Conservation (phyloP, 2,797 vertebrate species). For the Chanos chanos region DNA sequence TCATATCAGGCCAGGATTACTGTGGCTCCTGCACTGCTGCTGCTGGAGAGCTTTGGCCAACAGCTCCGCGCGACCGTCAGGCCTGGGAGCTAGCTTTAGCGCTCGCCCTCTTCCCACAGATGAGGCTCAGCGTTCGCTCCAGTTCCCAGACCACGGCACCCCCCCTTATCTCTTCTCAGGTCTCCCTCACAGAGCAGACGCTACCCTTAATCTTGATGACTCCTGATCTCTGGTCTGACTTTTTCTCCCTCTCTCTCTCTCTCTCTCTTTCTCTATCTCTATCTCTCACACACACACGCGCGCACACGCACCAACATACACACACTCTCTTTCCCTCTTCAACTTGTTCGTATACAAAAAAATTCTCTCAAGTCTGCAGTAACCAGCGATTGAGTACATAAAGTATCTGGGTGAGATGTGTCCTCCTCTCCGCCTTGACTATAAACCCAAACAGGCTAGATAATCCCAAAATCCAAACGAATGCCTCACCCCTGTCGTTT, state of each 20-base stretch:
- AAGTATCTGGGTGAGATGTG: no score
- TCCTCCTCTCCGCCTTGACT: no score
- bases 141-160: conserved; percentile 62
- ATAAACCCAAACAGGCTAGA: no score
- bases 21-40: conserved; percentile 71
- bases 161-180: conserved; percentile 13
- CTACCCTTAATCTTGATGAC: conserved; percentile 72
- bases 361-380: no score
- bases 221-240: conserved; percentile 34
- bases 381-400: no score
- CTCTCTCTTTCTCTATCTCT: background rate
- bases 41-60: conserved; percentile 90
- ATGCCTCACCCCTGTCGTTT: no score
- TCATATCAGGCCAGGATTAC: conserved; percentile 96
- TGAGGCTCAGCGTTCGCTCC: no score
- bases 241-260: conserved; percentile 30
- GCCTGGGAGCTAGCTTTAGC: conserved; percentile 58
- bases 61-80: conserved; percentile 75
- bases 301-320: no score
- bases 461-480: no score
- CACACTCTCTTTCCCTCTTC: no score
- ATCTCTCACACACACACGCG: background rate
- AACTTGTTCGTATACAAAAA: no score
- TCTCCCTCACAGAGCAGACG: conserved; percentile 65
- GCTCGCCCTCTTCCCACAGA: conserved; percentile 63